These are phyloP conservation scores for Pristionchus exspectatus DNA, from an alignment of 2,888 invertebrate species.

Conservation along the genomic window DNA sequence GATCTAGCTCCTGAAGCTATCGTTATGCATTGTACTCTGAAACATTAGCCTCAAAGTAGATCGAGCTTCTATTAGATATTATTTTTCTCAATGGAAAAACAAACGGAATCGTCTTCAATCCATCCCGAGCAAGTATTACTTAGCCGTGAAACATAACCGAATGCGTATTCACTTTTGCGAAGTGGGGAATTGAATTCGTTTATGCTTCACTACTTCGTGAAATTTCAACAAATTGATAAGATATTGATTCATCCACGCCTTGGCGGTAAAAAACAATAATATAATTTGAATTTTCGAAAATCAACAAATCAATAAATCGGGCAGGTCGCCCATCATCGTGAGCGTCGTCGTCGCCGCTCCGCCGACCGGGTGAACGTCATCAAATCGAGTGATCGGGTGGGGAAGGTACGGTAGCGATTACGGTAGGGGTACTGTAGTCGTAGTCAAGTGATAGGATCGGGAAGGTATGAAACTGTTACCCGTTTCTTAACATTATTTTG, in stretches of 20 bases:
- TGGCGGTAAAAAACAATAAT: not conserved
- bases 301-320: not conserved
- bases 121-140: not conserved
- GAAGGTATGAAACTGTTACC: too few species aligned
- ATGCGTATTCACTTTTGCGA: not conserved
- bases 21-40: not conserved
- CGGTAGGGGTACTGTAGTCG: not conserved
- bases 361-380: slow-evolving; percentile 33
- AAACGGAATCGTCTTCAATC: not conserved
- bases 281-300: not conserved
- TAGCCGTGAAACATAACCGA: not conserved
- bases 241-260: not conserved
- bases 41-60: not conserved
- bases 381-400: slow-evolving; percentile 18
- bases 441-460: too few species aligned
- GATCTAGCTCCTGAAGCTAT: not conserved
- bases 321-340: slow-evolving; percentile 4
- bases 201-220: not conserved
- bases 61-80: not conserved
- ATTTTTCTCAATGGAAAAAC: not conserved
- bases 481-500: too few species aligned
- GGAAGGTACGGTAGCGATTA: not conserved
- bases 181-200: not conserved
- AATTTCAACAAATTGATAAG: too few species aligned
- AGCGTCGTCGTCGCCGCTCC: slow-evolving; percentile 12